A percentile compares a stretch with the other conserved stretches of the same genome.
Evolutionary conservation across 2,113 vertebrate genomes (phyloP).

Genomic region (Caracal caracal): DNA sequence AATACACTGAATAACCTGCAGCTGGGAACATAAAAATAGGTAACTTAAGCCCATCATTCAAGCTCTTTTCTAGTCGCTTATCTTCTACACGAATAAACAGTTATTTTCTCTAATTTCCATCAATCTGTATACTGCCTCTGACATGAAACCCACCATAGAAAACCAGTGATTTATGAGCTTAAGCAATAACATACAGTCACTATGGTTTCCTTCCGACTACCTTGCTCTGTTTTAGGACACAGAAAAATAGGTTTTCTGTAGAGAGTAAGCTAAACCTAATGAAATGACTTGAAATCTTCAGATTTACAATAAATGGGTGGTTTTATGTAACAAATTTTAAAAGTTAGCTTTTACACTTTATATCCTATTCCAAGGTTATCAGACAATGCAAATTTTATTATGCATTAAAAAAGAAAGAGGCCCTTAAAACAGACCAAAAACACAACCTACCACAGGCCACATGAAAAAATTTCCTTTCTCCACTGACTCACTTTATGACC

Average conservation of each 20-base stretch:
- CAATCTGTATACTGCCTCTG: neutral
- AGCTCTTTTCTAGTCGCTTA: neutral
- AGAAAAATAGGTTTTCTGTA: neutral
- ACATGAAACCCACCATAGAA: neutral
- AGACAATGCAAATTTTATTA: slow-evolving; percentile 3
- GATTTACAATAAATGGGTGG: neutral
- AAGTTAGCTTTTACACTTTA: neutral
- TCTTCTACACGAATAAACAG: neutral
- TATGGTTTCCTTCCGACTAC: neutral
- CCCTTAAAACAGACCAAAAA: neutral
- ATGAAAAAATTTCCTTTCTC: slow-evolving; percentile 24
- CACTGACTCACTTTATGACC: slow-evolving; percentile 2
- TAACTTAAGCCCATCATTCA: neutral
- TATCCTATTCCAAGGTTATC: neutral
- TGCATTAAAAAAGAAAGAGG: neutral
- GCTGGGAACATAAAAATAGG: slow-evolving; percentile 84
- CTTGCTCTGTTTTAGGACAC: neutral
- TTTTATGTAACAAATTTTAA: neutral
- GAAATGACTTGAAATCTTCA: neutral
- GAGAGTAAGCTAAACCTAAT: neutral
- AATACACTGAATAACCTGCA: slow-evolving; percentile 99
- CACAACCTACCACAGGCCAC: neutral
- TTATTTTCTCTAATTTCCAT: neutral
- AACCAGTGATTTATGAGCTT: neutral
- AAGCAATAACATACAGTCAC: neutral